Evolutionary conservation across 2,888 invertebrate genomes (phyloP).

Genomic region (Acanthosepion esculentum): DNA sequence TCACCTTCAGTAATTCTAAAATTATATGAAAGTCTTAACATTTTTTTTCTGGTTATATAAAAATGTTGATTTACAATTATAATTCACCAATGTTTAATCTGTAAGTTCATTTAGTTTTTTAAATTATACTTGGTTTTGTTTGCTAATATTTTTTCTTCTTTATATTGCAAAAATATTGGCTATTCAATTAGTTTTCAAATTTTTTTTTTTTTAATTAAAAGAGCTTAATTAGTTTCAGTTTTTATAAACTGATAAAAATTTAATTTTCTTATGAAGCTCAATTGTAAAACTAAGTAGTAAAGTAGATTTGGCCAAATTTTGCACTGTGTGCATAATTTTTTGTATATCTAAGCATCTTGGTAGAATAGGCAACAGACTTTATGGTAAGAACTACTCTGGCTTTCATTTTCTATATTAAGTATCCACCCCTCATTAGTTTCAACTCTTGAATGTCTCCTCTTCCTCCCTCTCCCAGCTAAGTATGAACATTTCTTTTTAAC

Average conservation of each 20-base stretch:
- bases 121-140: background rate
- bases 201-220: background rate
- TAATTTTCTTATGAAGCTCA: background rate
- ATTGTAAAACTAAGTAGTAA: background rate
- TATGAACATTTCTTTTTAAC: background rate
- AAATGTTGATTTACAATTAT: background rate
- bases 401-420: background rate
- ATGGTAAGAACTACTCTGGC: background rate
- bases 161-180: conserved; percentile 18
- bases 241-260: background rate
- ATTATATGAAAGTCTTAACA: background rate
- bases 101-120: background rate
- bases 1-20: background rate
- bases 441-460: background rate
- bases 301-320: background rate
- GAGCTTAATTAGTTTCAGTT: background rate
- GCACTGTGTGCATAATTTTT: too few relatives aligned
- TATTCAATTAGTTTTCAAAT: conserved; percentile 22
- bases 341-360: background rate
- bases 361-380: background rate
- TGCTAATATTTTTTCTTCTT: background rate
- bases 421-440: too few relatives aligned
- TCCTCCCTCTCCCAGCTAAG: background rate
- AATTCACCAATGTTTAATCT: background rate
- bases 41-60: background rate